Base-by-base conservation (phyloP, 2,888 invertebrate species). In the Spisula subtruncata region DNA sequence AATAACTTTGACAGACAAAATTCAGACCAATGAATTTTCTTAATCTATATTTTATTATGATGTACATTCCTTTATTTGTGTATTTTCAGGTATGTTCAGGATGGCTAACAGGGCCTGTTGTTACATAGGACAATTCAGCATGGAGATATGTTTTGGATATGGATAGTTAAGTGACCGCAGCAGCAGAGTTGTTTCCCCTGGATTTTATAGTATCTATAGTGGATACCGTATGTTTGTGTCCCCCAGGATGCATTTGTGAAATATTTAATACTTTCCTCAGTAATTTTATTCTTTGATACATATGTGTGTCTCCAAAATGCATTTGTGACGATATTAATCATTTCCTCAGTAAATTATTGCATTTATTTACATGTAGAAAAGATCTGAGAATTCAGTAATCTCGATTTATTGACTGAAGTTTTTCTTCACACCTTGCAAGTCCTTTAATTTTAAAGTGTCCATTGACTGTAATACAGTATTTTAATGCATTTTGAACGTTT, bases 101-200 rank as follows among this genome's bases (percentile, higher is more conserved):
- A 89, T 87, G 85, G 85, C 66, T 82, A 56, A 29, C 46, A 32
- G 66, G 46, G 66, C 84, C 66, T 75, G 71, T 35, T 81, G 60
- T 56, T 56, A 51, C 71, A 56, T 48, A 86, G 86, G 86, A 60
- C 86, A 85, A n/a, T 87, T 87, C 79, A 90, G 46, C 35, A 87
- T 91, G 91, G 92, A 91, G 85, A 90, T 91, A 25, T 91, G 92
- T 60, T 92, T 91, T 80, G 92, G 92, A 20, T 91, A 92, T 87
- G 92, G 92, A 83, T 92, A 92, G 85, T 56, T 41, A 20, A 20
- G 29, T 60, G 60, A 60, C 32, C 35, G 29, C 14, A 12, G 25
- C 35, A 18, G 25, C 29, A n/a, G 14, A 81, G 32, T n/a, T n/a
- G n/a, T 35, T 81, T 41, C 82, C 12, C 83, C 20, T n/a, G 46